These are phyloP conservation scores for Diabrotica balteata DNA, from an alignment of 2,888 invertebrate genomes.

Conservation along the genomic window DNA sequence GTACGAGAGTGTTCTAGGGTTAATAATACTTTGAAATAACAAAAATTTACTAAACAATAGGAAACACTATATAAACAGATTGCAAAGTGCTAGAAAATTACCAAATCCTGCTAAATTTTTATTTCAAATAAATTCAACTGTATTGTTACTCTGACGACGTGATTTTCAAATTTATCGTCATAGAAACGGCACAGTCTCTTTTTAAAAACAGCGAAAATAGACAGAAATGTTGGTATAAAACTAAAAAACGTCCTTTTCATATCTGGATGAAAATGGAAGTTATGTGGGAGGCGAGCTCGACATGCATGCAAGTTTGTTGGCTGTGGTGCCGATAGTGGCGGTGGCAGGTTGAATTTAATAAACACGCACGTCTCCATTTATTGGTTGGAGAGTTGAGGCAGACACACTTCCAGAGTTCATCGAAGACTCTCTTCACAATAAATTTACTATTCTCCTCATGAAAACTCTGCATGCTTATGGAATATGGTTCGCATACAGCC, in stretches of 20 bases:
- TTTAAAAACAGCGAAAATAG: too few species aligned
- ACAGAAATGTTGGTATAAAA: too few species aligned
- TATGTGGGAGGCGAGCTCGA: not conserved
- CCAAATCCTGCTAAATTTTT: too few species aligned
- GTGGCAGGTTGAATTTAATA: constrained; percentile 12
- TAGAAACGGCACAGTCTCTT: too few species aligned
- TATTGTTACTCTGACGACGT: too few species aligned
- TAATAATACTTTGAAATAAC: too few species aligned
- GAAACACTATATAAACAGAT: too few species aligned
- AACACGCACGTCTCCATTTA: constrained; percentile 10
- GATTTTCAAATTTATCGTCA: too few species aligned
- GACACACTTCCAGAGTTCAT: constrained; percentile 1
- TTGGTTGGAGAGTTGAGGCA: constrained; percentile 1
- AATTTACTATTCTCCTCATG: constrained; percentile 14
- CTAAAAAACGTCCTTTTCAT: not conserved
- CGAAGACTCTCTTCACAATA: constrained; percentile 9
- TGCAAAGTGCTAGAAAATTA: too few species aligned
- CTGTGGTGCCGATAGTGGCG: constrained; percentile 1
- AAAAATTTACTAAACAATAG: too few species aligned
- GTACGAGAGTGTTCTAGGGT: too few species aligned
- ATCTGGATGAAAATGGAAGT: not conserved
- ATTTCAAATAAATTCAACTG: too few species aligned
- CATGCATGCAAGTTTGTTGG: constrained; percentile 3
- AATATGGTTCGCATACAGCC: not conserved
- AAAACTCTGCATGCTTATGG: constrained; percentile 5